Conservation (phyloP, 2,113 vertebrate species). For the Anhinga rufa region DNA sequence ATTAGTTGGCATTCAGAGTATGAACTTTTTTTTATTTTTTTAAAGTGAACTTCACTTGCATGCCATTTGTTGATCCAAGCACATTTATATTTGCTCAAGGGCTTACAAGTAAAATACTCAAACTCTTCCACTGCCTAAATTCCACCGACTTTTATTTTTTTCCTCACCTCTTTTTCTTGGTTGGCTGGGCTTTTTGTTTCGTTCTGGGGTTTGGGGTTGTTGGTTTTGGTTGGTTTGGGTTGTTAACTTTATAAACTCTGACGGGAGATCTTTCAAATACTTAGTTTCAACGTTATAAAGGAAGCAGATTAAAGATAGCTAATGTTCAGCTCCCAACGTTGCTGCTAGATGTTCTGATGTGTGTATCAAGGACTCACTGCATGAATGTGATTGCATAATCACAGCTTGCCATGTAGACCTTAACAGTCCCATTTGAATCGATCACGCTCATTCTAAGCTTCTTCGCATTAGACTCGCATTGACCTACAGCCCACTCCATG, state of each 20-base stretch:
- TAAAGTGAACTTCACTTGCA: background rate
- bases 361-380: background rate
- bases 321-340: background rate
- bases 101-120: background rate
- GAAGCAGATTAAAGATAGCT: background rate
- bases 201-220: background rate
- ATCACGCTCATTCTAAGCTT: background rate
- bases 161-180: background rate
- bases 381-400: background rate
- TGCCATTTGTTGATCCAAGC: background rate
- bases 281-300: background rate
- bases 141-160: background rate
- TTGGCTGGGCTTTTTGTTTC: background rate
- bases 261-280: background rate
- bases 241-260: background rate
- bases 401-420: background rate
- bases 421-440: background rate
- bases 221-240: background rate
- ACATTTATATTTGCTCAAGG: background rate
- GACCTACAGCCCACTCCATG: background rate
- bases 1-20: background rate
- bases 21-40: background rate
- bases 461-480: background rate
- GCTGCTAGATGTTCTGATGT: background rate
- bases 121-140: background rate